Percentiles rank a stretch among this genome's conserved stretches.
Conservation (phyloP, 30 jellyfish, hydroid and myxozoan genomes). For the Turritopsis dohrnii region DNA sequence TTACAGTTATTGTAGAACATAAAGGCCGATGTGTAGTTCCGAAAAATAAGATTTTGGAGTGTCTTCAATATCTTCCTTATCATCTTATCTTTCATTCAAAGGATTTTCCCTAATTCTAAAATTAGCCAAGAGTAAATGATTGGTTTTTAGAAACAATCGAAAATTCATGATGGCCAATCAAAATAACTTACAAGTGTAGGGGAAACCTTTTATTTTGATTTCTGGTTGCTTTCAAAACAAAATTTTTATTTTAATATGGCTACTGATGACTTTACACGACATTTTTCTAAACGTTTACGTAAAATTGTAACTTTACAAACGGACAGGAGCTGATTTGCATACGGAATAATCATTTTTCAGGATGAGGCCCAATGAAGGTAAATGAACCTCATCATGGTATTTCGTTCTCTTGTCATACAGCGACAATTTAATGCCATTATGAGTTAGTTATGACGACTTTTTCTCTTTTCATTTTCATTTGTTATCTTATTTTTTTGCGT, state of each 20-base stretch:
- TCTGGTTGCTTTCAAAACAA: conserved; percentile 41
- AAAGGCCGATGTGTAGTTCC: background rate
- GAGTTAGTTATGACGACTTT: background rate
- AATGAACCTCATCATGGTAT: background rate
- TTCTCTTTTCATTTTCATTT: no score
- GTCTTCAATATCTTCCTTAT: background rate
- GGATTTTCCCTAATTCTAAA: conserved; percentile 9
- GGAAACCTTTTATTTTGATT: conserved; percentile 10
- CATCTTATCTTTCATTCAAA: background rate
- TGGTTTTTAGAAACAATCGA: background rate
- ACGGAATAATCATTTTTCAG: background rate
- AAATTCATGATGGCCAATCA: conserved; percentile 1
- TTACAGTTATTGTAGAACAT: background rate
- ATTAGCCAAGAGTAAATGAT: background rate
- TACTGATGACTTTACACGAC: background rate
- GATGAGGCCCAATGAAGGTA: background rate
- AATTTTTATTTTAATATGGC: conserved; percentile 1
- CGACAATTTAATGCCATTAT: no score
- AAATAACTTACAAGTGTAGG: conserved; percentile 9
- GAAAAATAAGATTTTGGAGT: background rate
- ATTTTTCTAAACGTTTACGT: background rate
- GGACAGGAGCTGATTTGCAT: background rate
- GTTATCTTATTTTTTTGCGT: no score
- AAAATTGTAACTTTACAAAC: background rate
- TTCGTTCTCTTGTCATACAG: no score